Percentiles rank a stretch among this genome's conserved stretches.
Conservation (phyloP, 1,140 invertebrate species). For the Centruroides sculpturatus region DNA sequence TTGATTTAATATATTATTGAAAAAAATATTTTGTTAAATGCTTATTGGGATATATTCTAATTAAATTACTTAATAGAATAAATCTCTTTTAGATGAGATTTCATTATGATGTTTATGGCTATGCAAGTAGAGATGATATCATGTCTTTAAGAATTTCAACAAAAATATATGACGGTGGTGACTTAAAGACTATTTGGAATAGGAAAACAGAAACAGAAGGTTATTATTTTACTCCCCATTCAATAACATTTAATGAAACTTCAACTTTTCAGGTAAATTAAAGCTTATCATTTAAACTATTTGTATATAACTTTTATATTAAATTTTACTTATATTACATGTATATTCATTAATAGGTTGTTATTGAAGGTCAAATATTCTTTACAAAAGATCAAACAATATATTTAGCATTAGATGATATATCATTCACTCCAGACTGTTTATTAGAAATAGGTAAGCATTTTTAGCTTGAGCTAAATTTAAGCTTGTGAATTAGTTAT, state of each 20-base stretch:
- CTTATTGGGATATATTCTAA: no score
- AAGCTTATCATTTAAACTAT: background rate
- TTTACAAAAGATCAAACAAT: slow-evolving; percentile 1
- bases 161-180: background rate
- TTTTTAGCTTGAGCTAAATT: background rate
- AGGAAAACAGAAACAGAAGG: slow-evolving; percentile 10
- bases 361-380: slow-evolving; percentile 4
- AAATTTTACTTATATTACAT: background rate
- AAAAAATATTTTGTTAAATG: no score
- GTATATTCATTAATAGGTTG: slow-evolving; percentile 3
- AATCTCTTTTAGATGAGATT: no score
- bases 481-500: no score
- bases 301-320: background rate
- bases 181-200: slow-evolving; percentile 8
- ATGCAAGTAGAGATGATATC: no score
- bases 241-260: slow-evolving; percentile 3
- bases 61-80: no score
- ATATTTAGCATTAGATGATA: slow-evolving; percentile 16
- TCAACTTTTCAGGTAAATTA: slow-evolving; percentile 6
- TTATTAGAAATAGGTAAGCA: slow-evolving; percentile 8
- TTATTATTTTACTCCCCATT: slow-evolving; percentile 5
- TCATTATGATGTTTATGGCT: no score
- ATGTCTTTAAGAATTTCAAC: background rate
- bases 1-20: no score
- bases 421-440: slow-evolving; percentile 15